phyloP scores from a whole-genome alignment of 2,113 vertebrate species.

The Gobius niger region DNA sequence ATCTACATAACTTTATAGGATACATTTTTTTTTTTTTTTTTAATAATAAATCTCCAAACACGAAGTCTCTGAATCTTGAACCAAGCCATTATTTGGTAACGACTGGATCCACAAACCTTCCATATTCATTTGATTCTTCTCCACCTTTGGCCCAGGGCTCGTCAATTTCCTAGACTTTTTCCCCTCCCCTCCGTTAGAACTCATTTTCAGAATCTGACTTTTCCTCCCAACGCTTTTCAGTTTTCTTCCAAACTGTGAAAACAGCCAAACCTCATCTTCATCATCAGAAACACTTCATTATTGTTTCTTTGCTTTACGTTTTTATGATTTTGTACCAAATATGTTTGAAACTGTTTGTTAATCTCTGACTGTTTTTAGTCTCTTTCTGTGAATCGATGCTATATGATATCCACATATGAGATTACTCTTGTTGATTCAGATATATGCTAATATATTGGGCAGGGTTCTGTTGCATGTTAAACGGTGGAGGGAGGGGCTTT shows the following conservation, averaged over 20 bases:
- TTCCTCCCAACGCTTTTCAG: constrained; percentile 5
- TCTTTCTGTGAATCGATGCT: constrained; percentile 47
- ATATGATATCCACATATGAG: constrained; percentile 51
- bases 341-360: constrained; percentile 21
- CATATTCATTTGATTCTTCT: too few relatives aligned
- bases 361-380: constrained; percentile 35
- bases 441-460: constrained; percentile 64
- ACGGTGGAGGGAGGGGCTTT: constrained; percentile 42
- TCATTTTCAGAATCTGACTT: constrained; percentile 11
- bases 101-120: too few relatives aligned
- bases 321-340: constrained; percentile 32
- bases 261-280: constrained; percentile 53
- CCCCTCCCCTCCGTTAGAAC: background rate
- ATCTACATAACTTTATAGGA: too few relatives aligned
- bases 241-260: constrained; percentile 63
- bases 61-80: too few relatives aligned
- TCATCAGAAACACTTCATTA: constrained; percentile 20
- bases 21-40: too few relatives aligned
- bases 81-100: too few relatives aligned
- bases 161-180: too few relatives aligned
- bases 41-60: too few relatives aligned
- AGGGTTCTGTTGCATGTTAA: constrained; percentile 68
- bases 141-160: too few relatives aligned
- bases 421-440: constrained; percentile 60
- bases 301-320: background rate